phyloP scores from a whole-genome alignment of 2,888 invertebrate species.

The Ectemnius cavifrons region DNA sequence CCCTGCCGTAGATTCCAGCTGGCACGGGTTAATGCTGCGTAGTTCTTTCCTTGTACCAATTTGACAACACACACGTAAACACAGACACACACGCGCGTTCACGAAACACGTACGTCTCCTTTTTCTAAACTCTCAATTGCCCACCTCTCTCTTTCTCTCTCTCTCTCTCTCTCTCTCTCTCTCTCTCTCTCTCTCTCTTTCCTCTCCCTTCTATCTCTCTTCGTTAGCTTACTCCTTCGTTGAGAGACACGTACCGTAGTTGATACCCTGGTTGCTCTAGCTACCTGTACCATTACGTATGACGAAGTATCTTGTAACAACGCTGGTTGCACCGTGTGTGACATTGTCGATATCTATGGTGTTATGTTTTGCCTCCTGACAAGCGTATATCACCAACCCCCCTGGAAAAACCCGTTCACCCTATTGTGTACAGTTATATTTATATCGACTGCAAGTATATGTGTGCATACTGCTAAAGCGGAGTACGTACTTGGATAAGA shows the following conservation, averaged over 20 bases:
- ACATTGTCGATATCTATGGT: constrained; percentile 46
- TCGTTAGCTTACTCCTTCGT: constrained; percentile 33
- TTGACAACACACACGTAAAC: constrained; percentile 28
- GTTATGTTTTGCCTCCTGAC: constrained; percentile 46
- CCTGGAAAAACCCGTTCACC: not conserved
- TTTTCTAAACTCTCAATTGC: not conserved
- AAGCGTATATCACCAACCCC: constrained; percentile 37
- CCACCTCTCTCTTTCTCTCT: constrained; percentile 28
- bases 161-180: constrained; percentile 23
- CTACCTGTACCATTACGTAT: constrained; percentile 47
- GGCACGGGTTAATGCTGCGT: constrained; percentile 69
- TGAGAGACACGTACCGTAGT: constrained; percentile 44
- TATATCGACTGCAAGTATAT: too few relatives aligned
- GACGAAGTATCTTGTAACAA: constrained; percentile 51
- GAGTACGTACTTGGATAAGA: too few relatives aligned
- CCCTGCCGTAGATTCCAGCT: constrained; percentile 61
- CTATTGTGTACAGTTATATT: not conserved
- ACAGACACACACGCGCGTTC: constrained; percentile 27
- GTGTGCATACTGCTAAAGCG: constrained; percentile 8
- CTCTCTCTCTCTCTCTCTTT: constrained; percentile 8
- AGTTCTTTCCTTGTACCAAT: constrained; percentile 57
- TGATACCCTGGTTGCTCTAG: constrained; percentile 25
- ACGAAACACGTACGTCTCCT: constrained; percentile 1
- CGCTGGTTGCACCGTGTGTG: constrained; percentile 64
- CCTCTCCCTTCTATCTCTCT: constrained; percentile 27